Conservation (phyloP, 2,888 invertebrate genomes). For the Celastrina argiolus region DNA sequence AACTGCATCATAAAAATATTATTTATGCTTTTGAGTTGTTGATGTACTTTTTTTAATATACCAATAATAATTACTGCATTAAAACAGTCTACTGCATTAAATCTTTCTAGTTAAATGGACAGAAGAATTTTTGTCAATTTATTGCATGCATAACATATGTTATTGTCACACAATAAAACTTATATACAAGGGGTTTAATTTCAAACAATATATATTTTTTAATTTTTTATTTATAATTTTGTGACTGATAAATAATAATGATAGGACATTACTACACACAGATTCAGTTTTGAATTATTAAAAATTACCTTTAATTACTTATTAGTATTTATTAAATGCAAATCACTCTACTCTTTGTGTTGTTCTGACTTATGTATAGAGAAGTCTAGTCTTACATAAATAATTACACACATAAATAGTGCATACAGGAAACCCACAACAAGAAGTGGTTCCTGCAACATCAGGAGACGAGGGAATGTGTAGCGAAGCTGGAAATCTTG, state of each 20-base stretch:
- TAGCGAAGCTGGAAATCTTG: slow-evolving; percentile 95
- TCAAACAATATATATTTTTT: neutral
- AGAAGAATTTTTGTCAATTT: no score
- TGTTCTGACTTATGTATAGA: slow-evolving; percentile 87
- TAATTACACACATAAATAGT: slow-evolving; percentile 93
- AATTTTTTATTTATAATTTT: neutral
- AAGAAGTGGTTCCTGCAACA: slow-evolving; percentile 95
- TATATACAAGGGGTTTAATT: no score
- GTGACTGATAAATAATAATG: neutral
- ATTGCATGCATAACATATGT: no score
- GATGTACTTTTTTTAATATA: no score
- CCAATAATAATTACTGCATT: no score
- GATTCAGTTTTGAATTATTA: neutral
- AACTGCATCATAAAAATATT: no score
- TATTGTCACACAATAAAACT: no score
- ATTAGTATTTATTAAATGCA: neutral
- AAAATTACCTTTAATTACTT: slow-evolving; percentile 3
- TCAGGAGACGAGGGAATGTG: slow-evolving; percentile 88
- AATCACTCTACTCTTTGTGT: slow-evolving; percentile 66
- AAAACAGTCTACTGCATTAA: no score
- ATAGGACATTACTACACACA: neutral
- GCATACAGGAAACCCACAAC: slow-evolving; percentile 92
- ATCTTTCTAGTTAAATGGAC: no score
- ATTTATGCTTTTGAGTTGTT: no score
- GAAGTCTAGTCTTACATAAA: slow-evolving; percentile 97